Conservation (phyloP, 2,888 invertebrate genomes). For the Ryuthela nishihirai region DNA sequence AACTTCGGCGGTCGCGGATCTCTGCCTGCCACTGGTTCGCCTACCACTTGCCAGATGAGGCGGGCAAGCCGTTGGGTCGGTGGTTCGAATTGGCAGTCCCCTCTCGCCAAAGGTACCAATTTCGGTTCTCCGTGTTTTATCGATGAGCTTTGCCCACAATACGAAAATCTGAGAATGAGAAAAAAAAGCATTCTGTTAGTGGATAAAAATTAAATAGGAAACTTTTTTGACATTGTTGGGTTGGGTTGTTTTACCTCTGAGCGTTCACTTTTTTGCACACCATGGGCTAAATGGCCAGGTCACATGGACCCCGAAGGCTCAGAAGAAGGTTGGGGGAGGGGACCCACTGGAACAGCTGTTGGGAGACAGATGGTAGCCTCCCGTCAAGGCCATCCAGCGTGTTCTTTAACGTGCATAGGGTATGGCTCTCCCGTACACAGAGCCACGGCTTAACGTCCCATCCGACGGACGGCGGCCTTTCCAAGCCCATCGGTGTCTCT, state of each 20-base stretch:
- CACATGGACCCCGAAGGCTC: too few relatives aligned
- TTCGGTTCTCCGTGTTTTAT: constrained; percentile 17
- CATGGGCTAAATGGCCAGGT: too few relatives aligned
- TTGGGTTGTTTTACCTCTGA: too few relatives aligned
- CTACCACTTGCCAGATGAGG: constrained; percentile 39
- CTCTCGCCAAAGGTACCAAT: constrained; percentile 21
- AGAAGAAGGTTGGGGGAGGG: too few relatives aligned
- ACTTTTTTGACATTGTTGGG: neutral
- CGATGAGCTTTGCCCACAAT: constrained; percentile 26
- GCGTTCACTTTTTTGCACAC: neutral
- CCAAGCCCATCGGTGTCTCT: too few relatives aligned
- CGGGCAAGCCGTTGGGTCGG: constrained; percentile 31
- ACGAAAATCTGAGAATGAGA: constrained; percentile 9
- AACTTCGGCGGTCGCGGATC: constrained; percentile 35
- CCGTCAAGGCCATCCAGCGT: too few relatives aligned
- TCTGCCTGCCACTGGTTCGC: constrained; percentile 30
- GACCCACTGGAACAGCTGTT: too few relatives aligned
- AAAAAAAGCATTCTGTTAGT: neutral
- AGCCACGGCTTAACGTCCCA: too few relatives aligned
- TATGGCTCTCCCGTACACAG: too few relatives aligned
- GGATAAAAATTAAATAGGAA: neutral
- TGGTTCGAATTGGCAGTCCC: constrained; percentile 32
- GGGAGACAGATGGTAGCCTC: too few relatives aligned
- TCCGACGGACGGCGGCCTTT: too few relatives aligned
- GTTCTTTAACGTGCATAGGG: too few relatives aligned